Evolutionary conservation across 2,888 invertebrate species (phyloP), one percentile per base, ranked within the genome.

Genomic region (Cynaeus angustus): DNA sequence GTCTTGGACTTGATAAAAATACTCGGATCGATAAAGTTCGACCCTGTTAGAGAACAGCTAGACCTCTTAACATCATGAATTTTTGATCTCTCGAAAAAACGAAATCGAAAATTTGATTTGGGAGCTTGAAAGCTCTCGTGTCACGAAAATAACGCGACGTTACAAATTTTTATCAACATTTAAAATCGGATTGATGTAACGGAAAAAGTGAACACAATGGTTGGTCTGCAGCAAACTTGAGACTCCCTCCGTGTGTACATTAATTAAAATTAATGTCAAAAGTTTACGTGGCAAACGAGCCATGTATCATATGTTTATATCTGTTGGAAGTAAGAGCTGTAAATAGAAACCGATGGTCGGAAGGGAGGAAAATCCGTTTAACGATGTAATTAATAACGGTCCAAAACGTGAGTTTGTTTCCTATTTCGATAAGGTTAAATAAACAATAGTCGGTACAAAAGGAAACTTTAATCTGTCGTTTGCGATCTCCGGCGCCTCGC

Each of bases 371-470:
- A 66, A 70, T 61, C 66, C 55, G 66, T 70, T 61, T 66, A 70
- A 62, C 58, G 66, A 53, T 43, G 66, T 66, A 70, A 66, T 70
- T 70, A 61, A 70, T 66, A 66, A 59, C 45, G 53, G 55, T 43
- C 71, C 72, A 72, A 72, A 75, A 74, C 74, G 74, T 73, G 74
- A 74, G 77, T 74, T 72, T 72, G 74, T 74, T 77, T 77, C 77
- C 76, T 74, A 73, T 75, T 77, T 75, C 75, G 76, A 78, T 77
- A 77, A 78, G 74, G 74, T 65, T 73, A 75, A 77, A 72, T 76
- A 75, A 76, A 74, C 77, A 75, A 75, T 73, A 68, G 73, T 70
- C 69, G 66, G 14, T 70, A 71, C 64, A 73, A 70, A 68, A 75
- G 74, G 74, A 75, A 75, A 74, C 70, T 75, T 75, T 75, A 75